A percentile compares a stretch with the other conserved stretches of the same genome.
Evolutionary conservation across 2,888 invertebrate genomes (phyloP).

Genomic region (Lasiommata megera): DNA sequence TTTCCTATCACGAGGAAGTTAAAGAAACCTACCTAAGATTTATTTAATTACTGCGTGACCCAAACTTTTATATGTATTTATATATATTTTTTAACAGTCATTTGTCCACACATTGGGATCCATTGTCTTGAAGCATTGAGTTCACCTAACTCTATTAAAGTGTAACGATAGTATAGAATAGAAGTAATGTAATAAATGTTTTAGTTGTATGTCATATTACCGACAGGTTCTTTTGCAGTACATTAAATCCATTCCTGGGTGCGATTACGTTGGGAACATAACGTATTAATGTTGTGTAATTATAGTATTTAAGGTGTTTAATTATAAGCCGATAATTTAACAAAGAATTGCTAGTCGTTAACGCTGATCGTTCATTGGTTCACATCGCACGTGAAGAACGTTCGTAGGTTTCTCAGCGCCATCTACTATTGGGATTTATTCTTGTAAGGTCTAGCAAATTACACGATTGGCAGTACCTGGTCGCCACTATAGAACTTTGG

Average conservation of each 20-base stretch:
- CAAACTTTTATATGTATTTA: too few species aligned
- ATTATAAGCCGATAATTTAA: conserved; percentile 6
- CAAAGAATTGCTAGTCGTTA: neutral
- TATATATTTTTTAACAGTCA: neutral
- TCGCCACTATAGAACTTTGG: too few species aligned
- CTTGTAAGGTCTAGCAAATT: too few species aligned
- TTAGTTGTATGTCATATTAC: neutral
- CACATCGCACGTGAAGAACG: neutral
- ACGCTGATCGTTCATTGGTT: neutral
- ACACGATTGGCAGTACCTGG: too few species aligned
- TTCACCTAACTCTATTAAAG: neutral
- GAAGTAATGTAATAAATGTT: conserved; percentile 13
- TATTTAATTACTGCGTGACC: too few species aligned
- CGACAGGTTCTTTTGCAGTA: conserved; percentile 14
- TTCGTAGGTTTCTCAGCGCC: too few species aligned
- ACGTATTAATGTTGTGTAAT: conserved; percentile 6
- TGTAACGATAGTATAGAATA: too few species aligned
- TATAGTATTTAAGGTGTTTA: conserved; percentile 18
- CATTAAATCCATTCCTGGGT: conserved; percentile 17
- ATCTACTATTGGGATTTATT: too few species aligned
- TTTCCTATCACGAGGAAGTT: too few species aligned
- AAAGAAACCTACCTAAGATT: too few species aligned
- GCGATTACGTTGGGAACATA: neutral
- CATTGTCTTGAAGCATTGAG: neutral
- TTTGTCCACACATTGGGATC: neutral